phyloP scores from a whole-genome alignment of 2,888 invertebrate genomes.

The Notodonta dromedarius region DNA sequence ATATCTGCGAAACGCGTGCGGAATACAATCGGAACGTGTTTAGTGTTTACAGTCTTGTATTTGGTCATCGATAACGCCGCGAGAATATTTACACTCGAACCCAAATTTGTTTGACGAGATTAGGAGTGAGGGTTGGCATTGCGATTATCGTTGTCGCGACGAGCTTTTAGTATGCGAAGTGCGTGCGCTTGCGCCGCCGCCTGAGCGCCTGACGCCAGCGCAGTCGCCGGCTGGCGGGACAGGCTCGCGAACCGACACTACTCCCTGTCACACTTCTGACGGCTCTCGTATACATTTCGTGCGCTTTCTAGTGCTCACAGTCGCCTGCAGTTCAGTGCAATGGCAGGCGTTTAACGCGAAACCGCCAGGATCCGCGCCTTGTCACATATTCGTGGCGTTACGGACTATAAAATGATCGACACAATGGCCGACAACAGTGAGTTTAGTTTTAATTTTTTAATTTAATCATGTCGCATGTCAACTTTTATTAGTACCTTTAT shows the following conservation, averaged over 20 bases:
- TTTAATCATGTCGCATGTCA: conserved; percentile 23
- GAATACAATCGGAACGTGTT: conserved; percentile 65
- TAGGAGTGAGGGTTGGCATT: conserved; percentile 61
- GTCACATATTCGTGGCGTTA: conserved; percentile 32
- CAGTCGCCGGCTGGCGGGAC: conserved; percentile 52
- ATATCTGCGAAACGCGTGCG: conserved; percentile 51
- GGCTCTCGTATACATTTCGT: conserved; percentile 63
- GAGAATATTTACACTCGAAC: conserved; percentile 67
- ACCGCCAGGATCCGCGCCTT: conserved; percentile 37
- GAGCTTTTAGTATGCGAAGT: conserved; percentile 78
- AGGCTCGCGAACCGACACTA: conserved; percentile 62
- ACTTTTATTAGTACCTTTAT: conserved; percentile 15
- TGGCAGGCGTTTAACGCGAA: conserved; percentile 60
- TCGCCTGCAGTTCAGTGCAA: conserved; percentile 65
- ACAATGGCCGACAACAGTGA: conserved; percentile 59
- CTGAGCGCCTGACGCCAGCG: conserved; percentile 65
- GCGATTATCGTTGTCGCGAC: conserved; percentile 61
- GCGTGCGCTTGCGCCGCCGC: conserved; percentile 71
- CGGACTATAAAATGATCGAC: conserved; percentile 49
- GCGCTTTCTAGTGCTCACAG: conserved; percentile 63
- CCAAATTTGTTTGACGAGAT: conserved; percentile 72
- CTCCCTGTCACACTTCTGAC: conserved; percentile 60
- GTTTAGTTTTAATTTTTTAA: conserved; percentile 41
- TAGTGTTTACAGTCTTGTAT: conserved; percentile 62
- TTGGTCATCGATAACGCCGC: conserved; percentile 67